These are phyloP conservation scores for Conopomorpha cramerella DNA, from an alignment of 1,140 invertebrate species.

Conservation along the genomic window DNA sequence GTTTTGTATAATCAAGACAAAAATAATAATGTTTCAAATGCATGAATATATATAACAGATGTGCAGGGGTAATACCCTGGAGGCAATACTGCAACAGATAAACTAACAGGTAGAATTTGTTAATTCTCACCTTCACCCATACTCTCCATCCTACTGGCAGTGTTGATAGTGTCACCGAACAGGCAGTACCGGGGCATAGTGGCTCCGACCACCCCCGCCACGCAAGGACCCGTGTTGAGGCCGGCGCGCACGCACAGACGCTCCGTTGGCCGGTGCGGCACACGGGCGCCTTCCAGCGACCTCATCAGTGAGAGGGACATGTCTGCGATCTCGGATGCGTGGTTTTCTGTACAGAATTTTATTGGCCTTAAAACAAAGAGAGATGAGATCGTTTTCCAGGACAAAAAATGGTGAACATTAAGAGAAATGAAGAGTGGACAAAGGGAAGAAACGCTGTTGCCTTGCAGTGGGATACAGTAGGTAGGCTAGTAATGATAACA, in stretches of 20 bases:
- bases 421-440: too few relatives aligned
- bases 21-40: too few relatives aligned
- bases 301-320: constrained; percentile 65
- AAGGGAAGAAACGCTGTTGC: too few relatives aligned
- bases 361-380: too few relatives aligned
- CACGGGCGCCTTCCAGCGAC: constrained; percentile 52
- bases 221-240: constrained; percentile 64
- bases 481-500: too few relatives aligned
- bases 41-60: too few relatives aligned
- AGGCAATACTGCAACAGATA: too few relatives aligned
- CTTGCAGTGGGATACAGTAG: too few relatives aligned
- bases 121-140: constrained; percentile 85
- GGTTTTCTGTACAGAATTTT: too few relatives aligned
- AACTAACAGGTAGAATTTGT: too few relatives aligned
- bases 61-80: too few relatives aligned
- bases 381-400: constrained; percentile 32
- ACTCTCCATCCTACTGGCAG: constrained; percentile 84
- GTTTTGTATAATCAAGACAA: too few relatives aligned
- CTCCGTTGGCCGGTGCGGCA: constrained; percentile 64
- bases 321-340: constrained; percentile 65
- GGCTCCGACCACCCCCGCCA: constrained; percentile 67
- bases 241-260: constrained; percentile 64
- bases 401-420: constrained; percentile 2
- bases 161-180: constrained; percentile 85
- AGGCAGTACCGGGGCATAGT: constrained; percentile 72